Percentiles rank a stretch among this genome's conserved stretches.
Conservation (phyloP, 2,888 invertebrate genomes). For the Rhagonycha fulva region DNA sequence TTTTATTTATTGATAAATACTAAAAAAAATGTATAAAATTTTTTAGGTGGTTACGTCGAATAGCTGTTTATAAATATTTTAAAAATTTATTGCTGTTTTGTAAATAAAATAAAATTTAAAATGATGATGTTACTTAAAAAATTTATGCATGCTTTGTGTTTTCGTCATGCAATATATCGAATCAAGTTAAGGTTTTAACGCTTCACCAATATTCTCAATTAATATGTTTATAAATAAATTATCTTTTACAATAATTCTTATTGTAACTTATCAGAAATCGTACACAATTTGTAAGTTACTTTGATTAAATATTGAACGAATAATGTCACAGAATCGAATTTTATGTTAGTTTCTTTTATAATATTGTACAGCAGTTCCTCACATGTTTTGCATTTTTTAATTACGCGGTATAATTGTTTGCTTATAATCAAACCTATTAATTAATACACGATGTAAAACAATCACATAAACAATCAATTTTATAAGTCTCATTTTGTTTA, state of each 20-base stretch:
- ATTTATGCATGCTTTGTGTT: slow-evolving; percentile 19
- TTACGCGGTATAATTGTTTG: slow-evolving; percentile 1
- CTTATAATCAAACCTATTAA: not conserved
- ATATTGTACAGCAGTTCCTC: not conserved
- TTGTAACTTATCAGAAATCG: slow-evolving; percentile 5
- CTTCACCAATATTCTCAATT: not conserved
- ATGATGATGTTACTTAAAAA: slow-evolving; percentile 1
- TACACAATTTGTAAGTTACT: slow-evolving; percentile 3
- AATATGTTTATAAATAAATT: not conserved
- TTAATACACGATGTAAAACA: slow-evolving; percentile 17
- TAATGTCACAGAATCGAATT: not conserved
- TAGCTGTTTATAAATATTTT: slow-evolving; percentile 2
- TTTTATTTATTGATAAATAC: not conserved
- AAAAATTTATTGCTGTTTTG: slow-evolving; percentile 10
- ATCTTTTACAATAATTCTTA: not conserved
- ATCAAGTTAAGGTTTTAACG: not conserved
- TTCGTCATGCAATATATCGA: slow-evolving; percentile 1
- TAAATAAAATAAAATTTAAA: slow-evolving; percentile 4
- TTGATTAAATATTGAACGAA: slow-evolving; percentile 5
- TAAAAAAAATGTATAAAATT: not conserved
- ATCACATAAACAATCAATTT: slow-evolving; percentile 31
- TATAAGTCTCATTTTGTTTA: slow-evolving; percentile 15
- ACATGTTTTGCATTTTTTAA: slow-evolving; percentile 9
- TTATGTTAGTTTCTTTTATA: slow-evolving; percentile 6
- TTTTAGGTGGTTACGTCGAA: slow-evolving; percentile 1